Conservation (phyloP, 2,113 vertebrate species). For the Nothobranchius furzeri region DNA sequence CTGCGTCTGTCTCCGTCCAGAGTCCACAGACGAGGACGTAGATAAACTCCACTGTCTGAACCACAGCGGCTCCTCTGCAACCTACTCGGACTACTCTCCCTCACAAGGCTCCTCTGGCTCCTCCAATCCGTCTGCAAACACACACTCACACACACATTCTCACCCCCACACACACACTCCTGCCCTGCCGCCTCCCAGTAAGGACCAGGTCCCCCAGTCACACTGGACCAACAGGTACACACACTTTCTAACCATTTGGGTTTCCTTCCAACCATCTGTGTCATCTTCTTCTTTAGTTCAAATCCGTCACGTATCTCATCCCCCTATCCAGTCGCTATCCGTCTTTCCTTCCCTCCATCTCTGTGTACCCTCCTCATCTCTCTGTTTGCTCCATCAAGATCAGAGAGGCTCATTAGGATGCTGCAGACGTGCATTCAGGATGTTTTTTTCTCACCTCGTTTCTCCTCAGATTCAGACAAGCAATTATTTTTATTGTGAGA, state of each 20-base stretch:
- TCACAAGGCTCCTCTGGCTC: conserved; percentile 97
- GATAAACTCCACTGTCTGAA: conserved; percentile 98
- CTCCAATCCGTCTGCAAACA: conserved; percentile 88
- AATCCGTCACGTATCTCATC: conserved; percentile 33
- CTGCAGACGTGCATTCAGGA: conserved; percentile 34
- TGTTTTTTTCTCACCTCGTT: conserved; percentile 18
- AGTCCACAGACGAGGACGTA: conserved; percentile 96
- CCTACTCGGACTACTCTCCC: conserved; percentile 99
- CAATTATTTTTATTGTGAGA: not conserved
- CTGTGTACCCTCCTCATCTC: conserved; percentile 34
- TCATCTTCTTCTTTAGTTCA: conserved; percentile 17
- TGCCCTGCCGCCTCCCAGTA: conserved; percentile 86
- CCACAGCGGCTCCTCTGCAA: conserved; percentile 98
- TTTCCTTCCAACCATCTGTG: conserved; percentile 20
- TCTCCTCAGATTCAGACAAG: conserved; percentile 7
- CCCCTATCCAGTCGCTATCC: conserved; percentile 24
- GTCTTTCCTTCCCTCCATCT: conserved; percentile 21
- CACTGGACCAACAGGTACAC: conserved; percentile 97
- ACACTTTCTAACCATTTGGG: conserved; percentile 17
- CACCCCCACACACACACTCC: conserved; percentile 71
- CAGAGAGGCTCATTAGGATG: conserved; percentile 57
- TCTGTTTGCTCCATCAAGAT: conserved; percentile 53
- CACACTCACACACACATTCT: conserved; percentile 56
- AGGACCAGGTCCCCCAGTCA: conserved; percentile 91
- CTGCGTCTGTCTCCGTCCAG: conserved; percentile 70